A percentile compares a stretch with the other conserved stretches of the same genome.
Evolutionary conservation across 1,140 invertebrate species (phyloP).

Genomic region (Camponotus pennsylvanicus): DNA sequence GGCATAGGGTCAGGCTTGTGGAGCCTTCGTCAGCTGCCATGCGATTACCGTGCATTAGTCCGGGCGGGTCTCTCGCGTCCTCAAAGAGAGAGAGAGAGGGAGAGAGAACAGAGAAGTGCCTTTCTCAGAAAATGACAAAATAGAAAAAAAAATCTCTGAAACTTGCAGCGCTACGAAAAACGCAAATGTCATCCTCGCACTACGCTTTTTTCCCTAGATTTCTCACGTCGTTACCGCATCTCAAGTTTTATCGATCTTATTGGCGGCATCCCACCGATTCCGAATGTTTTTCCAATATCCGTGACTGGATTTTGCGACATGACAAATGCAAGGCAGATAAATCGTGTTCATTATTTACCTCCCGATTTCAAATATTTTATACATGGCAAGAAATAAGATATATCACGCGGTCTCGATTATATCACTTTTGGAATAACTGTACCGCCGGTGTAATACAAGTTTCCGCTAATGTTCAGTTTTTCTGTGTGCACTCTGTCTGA

Average conservation of each 20-base stretch:
- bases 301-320: slow-evolving; percentile 61
- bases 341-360: slow-evolving; percentile 55
- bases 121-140: slow-evolving; percentile 53
- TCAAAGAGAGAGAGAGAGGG: slow-evolving; percentile 42
- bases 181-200: slow-evolving; percentile 31
- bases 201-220: slow-evolving; percentile 50
- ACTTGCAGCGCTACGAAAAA: slow-evolving; percentile 14
- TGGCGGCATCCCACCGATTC: slow-evolving; percentile 37
- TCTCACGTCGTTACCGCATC: slow-evolving; percentile 62
- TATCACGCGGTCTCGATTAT: slow-evolving; percentile 14
- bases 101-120: slow-evolving; percentile 52
- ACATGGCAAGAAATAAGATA: slow-evolving; percentile 45
- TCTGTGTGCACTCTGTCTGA: not conserved
- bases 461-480: not conserved
- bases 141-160: slow-evolving; percentile 45
- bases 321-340: slow-evolving; percentile 59
- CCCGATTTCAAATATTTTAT: slow-evolving; percentile 42
- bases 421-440: not conserved
- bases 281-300: slow-evolving; percentile 64
- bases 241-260: slow-evolving; percentile 60
- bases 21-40: slow-evolving; percentile 70
- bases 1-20: slow-evolving; percentile 65
- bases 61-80: slow-evolving; percentile 55
- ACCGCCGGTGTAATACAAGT: not conserved
- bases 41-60: slow-evolving; percentile 75